Evolutionary conservation across 2,797 vertebrate genomes (phyloP), one percentile per base, ranked within the genome.

Genomic region (Sandelia bainsii): DNA sequence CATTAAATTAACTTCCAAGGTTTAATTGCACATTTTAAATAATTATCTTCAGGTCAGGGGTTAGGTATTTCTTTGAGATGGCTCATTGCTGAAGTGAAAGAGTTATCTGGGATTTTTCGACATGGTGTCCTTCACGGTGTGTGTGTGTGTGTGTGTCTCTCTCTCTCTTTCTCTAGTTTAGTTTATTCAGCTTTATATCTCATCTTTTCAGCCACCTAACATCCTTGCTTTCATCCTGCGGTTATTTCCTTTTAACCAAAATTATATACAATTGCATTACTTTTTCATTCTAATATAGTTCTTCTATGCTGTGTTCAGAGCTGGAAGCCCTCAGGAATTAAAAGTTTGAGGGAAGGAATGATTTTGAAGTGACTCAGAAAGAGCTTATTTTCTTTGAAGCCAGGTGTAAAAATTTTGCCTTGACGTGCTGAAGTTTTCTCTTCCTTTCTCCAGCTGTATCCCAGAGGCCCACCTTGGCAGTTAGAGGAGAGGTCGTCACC

Each of bases 401-500:
- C 58, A 65, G 57, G 72, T 81, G 64, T 51, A 56, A 72, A 74
- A 83, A 72, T 70, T 62, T 77, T 64, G 61, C 63, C 56, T 19
- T 46, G 68, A 79, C 70, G 69, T 71, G 45, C 61, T 90, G 50
- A 83, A 80, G 12, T 65, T 1, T 4, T 78, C 57, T 83, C 23
- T 69, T 70, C 51, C 71, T 46, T 63, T 62, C 45, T 73, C 22
- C 94, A 98, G 96, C 93, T 95, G 91, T 84, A 84, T 89, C 92
- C 87, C 77, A 84, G 88, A 93, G 93, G 92, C 92, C 91, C 92
- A 75, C 90, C 92, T 94, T 92, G 90, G 95, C 94, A 96, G 95
- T 93, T 93, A 95, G 95, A 95, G 93, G 87, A 93, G 92, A 90
- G 93, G 91, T 90, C 93, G 87, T 95, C 96, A 95, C 90, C 96